Conservation (phyloP, 2,797 vertebrate species). For the Cossypha dichroa region DNA sequence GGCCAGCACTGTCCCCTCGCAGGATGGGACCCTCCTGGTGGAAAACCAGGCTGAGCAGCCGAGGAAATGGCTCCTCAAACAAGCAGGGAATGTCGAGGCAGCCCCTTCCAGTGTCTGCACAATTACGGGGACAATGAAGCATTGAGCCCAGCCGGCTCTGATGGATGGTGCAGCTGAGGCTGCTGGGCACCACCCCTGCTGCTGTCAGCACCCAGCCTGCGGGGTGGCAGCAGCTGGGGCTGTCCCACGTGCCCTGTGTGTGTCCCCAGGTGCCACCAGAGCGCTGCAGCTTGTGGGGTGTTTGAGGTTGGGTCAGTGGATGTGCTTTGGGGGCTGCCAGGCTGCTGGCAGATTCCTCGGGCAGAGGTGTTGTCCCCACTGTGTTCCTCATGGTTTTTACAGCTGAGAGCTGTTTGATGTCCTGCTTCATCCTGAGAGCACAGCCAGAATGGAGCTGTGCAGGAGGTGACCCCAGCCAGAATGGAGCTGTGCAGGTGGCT, state of each 20-base stretch:
- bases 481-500: background rate
- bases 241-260: rapidly evolving
- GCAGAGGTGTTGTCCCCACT: rapidly evolving
- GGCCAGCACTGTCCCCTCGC: rapidly evolving
- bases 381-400: rapidly evolving
- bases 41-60: background rate
- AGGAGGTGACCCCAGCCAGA: background rate
- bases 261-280: rapidly evolving
- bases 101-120: slow-evolving; percentile 30
- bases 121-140: background rate
- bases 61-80: background rate
- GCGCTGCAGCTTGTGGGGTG: background rate
- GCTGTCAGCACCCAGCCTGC: background rate
- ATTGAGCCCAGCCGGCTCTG: background rate
- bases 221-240: background rate
- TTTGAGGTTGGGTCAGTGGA: rapidly evolving
- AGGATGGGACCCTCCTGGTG: background rate
- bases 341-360: background rate
- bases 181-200: background rate
- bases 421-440: rapidly evolving
- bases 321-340: background rate
- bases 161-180: background rate
- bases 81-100: background rate
- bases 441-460: rapidly evolving
- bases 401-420: background rate